A percentile compares a stretch with the other conserved stretches of the same genome.
Evolutionary conservation across 2,888 invertebrate genomes (phyloP).

Genomic region (Leptura quadrifasciata): DNA sequence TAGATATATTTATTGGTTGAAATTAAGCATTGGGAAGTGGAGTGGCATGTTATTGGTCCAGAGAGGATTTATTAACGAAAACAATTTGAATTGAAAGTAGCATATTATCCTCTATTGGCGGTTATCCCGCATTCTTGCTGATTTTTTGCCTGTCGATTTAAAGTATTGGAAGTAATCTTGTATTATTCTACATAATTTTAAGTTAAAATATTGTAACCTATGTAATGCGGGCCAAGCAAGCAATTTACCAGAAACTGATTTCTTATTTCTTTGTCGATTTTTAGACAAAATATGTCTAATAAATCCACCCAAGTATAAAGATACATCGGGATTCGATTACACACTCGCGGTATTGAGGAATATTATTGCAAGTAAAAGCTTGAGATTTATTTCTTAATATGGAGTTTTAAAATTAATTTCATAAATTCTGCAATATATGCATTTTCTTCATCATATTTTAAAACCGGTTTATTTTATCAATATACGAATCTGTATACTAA

Average conservation of each 20-base stretch:
- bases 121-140: background rate
- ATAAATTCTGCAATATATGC: too few species aligned
- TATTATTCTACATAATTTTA: slow-evolving; percentile 18
- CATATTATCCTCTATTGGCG: slow-evolving; percentile 14
- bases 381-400: too few species aligned
- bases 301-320: background rate
- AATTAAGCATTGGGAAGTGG: background rate
- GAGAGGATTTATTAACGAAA: background rate
- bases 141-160: background rate
- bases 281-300: slow-evolving; percentile 1
- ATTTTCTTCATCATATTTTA: too few species aligned
- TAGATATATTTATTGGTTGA: background rate
- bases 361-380: too few species aligned
- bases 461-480: too few species aligned
- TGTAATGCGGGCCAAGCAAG: slow-evolving; percentile 8
- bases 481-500: too few species aligned
- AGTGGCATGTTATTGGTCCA: background rate
- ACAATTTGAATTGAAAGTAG: slow-evolving; percentile 2
- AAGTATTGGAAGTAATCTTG: background rate
- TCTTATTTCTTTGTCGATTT: background rate
- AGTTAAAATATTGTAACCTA: background rate
- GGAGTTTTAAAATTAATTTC: too few species aligned
- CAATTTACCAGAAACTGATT: background rate
- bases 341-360: background rate
- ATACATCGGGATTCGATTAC: background rate